Conservation (phyloP, 92 coral and sea anemone genomes). For the Zoanthus sociatus region DNA sequence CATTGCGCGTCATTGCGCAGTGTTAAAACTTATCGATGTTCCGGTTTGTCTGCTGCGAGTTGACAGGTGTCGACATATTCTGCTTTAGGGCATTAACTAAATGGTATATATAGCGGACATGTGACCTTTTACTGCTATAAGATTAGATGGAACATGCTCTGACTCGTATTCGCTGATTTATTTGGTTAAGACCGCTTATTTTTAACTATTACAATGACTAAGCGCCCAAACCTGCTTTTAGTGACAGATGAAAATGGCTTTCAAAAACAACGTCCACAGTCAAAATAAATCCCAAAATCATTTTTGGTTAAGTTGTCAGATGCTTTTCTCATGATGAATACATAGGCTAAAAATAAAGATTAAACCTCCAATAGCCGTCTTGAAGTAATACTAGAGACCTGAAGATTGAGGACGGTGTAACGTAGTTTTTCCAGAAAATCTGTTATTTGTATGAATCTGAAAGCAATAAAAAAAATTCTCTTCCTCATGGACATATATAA, state of each 20-base stretch:
- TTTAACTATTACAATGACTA: conserved; percentile 4
- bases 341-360: conserved; percentile 10
- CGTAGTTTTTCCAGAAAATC: background rate
- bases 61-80: conserved; percentile 21
- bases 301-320: conserved; percentile 21
- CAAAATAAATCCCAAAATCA: conserved; percentile 9
- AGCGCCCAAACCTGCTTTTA: conserved; percentile 3
- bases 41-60: background rate
- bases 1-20: background rate
- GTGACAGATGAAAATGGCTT: conserved; percentile 12
- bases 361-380: background rate
- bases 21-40: background rate
- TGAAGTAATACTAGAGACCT: background rate
- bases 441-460: background rate
- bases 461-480: background rate
- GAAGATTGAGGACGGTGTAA: no score
- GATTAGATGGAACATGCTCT: conserved; percentile 12
- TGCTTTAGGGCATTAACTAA: conserved; percentile 10
- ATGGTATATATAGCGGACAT: conserved; percentile 24
- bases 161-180: conserved; percentile 27
- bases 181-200: conserved; percentile 13
- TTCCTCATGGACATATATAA: conserved; percentile 22
- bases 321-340: conserved; percentile 35
- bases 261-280: conserved; percentile 22
- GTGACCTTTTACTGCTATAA: conserved; percentile 26